phyloP scores from a whole-genome alignment of 2,888 invertebrate genomes.

The Sericinus montela region DNA sequence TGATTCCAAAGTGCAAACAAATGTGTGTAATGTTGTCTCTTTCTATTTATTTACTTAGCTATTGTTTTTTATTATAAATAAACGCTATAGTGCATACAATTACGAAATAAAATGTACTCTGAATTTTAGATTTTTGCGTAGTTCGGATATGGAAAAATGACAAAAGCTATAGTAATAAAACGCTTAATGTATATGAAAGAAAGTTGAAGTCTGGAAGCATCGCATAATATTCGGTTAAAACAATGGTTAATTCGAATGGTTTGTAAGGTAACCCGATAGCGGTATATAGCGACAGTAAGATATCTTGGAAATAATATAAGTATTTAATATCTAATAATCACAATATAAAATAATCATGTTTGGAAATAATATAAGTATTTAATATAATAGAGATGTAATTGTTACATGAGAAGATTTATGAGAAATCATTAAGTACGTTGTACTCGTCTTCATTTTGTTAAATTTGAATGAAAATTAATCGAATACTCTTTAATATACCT shows the following conservation, averaged over 20 bases:
- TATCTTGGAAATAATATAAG: background rate
- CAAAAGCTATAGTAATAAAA: conserved; percentile 7
- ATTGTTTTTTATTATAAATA: too few species aligned
- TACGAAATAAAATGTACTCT: conserved; percentile 4
- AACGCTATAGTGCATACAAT: background rate
- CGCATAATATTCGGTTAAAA: conserved; percentile 11
- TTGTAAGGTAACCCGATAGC: background rate
- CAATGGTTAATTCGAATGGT: conserved; percentile 1
- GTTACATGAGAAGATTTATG: too few species aligned
- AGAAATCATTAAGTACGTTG: too few species aligned
- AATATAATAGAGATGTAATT: background rate
- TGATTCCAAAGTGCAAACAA: too few species aligned
- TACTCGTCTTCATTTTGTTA: too few species aligned
- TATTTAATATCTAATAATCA: conserved; percentile 7
- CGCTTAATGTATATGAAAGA: background rate
- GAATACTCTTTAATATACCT: too few species aligned
- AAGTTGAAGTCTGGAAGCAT: conserved; percentile 4
- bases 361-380: background rate
- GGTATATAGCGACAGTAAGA: conserved; percentile 2
- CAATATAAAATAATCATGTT: too few species aligned
- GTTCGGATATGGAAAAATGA: conserved; percentile 1
- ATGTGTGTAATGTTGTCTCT: too few species aligned
- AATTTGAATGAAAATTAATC: too few species aligned
- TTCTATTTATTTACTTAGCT: too few species aligned
- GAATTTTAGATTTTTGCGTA: background rate